A percentile compares a stretch with the other conserved stretches of the same genome.
Evolutionary conservation across 2,797 vertebrate genomes (phyloP).

Genomic region (Peromyscus nudipes): DNA sequence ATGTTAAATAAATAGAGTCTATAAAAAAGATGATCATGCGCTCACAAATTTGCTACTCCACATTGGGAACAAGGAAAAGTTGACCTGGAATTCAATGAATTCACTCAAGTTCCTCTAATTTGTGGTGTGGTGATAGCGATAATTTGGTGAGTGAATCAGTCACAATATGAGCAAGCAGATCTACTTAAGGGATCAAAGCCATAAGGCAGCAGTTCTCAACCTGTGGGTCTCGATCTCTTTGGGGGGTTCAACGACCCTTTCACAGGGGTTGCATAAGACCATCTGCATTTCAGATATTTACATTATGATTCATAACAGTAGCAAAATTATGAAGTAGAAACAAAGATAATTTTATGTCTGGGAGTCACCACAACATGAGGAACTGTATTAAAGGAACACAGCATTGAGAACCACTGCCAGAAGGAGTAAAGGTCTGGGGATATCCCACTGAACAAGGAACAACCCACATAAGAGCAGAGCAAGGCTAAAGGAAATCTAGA

Average conservation of each 20-base stretch:
- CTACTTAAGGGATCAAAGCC: not conserved
- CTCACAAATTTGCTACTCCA: not conserved
- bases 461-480: not conserved
- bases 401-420: no score
- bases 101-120: not conserved
- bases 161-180: not conserved
- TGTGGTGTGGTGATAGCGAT: not conserved
- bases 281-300: not conserved
- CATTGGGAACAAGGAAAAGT: not conserved
- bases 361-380: not conserved
- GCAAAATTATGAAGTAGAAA: not conserved
- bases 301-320: not conserved
- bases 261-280: no score
- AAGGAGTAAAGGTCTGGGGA: not conserved
- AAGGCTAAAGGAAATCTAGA: not conserved
- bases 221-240: not conserved
- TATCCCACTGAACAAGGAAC: not conserved
- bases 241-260: no score
- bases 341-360: not conserved
- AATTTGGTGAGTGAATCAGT: not conserved
- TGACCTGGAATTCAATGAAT: not conserved
- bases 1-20: not conserved
- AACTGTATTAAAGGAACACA: not conserved
- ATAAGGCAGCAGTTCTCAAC: not conserved
- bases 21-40: not conserved